Percentiles rank a stretch among this genome's conserved stretches.
Conservation (phyloP, 2,797 vertebrate genomes). For the Melanotaenia boesemani region DNA sequence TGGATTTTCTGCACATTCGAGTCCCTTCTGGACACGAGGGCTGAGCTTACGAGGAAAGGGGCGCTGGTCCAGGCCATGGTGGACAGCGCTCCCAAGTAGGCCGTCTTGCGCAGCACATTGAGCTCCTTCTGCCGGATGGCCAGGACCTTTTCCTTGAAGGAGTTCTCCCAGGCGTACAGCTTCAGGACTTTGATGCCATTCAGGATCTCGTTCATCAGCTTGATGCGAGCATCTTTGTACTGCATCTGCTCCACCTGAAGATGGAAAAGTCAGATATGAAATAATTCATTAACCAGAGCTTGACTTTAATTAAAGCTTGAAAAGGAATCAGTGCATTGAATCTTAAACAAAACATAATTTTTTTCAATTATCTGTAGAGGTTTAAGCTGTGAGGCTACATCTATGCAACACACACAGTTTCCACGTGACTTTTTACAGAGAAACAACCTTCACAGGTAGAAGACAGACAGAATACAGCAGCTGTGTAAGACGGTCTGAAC, state of each 20-base stretch:
- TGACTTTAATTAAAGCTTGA: too few relatives aligned
- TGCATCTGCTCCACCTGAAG: constrained; percentile 92
- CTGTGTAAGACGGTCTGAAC: too few relatives aligned
- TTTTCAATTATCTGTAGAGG: too few relatives aligned
- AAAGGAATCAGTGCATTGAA: too few relatives aligned
- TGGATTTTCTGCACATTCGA: neutral
- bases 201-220: constrained; percentile 96
- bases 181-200: constrained; percentile 97
- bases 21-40: neutral
- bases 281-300: too few relatives aligned
- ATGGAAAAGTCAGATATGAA: too few relatives aligned
- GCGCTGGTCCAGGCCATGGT: constrained; percentile 92
- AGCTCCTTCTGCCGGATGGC: constrained; percentile 91
- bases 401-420: too few relatives aligned
- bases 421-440: too few relatives aligned
- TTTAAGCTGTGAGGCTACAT: too few relatives aligned
- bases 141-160: constrained; percentile 89
- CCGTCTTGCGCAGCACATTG: constrained; percentile 84
- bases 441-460: too few relatives aligned
- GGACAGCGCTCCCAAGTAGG: constrained; percentile 90
- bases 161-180: constrained; percentile 96
- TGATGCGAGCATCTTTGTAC: constrained; percentile 93
- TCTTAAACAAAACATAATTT: too few relatives aligned
- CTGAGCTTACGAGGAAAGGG: constrained; percentile 89
- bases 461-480: too few relatives aligned